A percentile compares a stretch with the other conserved stretches of the same genome.
Conservation (phyloP, 2,113 vertebrate genomes). For the Ciconia maguari region DNA sequence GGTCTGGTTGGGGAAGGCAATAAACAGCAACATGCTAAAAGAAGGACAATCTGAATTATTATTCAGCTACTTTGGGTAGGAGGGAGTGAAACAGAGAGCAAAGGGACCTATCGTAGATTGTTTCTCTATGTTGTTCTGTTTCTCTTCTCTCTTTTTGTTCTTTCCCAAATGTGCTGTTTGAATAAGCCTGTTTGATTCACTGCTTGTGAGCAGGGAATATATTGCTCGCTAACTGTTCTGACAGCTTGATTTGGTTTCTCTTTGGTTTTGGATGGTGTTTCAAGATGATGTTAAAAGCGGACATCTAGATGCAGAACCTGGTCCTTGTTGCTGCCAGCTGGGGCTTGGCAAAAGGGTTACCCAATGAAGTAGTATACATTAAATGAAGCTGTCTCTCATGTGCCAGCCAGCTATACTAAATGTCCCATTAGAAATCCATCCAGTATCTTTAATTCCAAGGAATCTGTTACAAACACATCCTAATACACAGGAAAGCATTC, state of each 20-base stretch:
- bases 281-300: not conserved
- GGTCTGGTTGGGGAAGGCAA: not conserved
- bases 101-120: accelerated
- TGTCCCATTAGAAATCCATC: not conserved
- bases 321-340: not conserved
- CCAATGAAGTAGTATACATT: not conserved
- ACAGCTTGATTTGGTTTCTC: not conserved
- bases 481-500: not conserved
- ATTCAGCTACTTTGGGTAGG: not conserved
- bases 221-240: not conserved
- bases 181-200: not conserved
- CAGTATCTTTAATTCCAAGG: not conserved
- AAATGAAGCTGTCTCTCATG: not conserved
- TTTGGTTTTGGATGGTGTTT: not conserved
- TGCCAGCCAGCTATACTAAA: not conserved
- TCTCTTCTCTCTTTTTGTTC: not conserved
- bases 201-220: not conserved
- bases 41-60: not conserved
- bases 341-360: not conserved
- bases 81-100: not conserved
- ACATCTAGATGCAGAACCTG: not conserved
- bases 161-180: not conserved
- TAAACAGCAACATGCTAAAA: not conserved
- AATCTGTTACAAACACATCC: not conserved
- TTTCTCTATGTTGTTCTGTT: not conserved